Evolutionary conservation across 2,113 vertebrate genomes (phyloP), one percentile per base, ranked within the genome.

Genomic region (Lepus europaeus): DNA sequence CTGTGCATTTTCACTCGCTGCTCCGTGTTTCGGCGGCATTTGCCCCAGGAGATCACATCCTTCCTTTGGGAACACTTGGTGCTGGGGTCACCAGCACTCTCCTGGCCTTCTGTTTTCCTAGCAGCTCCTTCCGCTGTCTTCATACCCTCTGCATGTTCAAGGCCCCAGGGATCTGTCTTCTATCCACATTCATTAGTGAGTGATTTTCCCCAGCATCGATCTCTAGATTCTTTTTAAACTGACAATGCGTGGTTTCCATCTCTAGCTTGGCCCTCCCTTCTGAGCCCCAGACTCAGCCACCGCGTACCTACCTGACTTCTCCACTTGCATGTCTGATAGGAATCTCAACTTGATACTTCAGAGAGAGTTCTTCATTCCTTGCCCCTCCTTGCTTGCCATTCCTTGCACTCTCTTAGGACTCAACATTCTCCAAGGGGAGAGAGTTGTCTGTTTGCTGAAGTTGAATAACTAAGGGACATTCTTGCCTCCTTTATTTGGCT

Each of bases 1-100:
- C n/a, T 17, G 36, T 91, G n/a, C 63, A 17, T 78, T 89, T 95
- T 93, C 36, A 68, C 36, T 68, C 69, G 64, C 85, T 12, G 77
- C 89, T 87, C 92, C 78, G 27, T 49, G 9, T 90, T 72, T 90
- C 53, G 84, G 91, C 27, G 69, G 51, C 31, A 66, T 85, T 87
- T 92, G 61, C 76, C 66, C 27, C 86, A 87, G 12, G 78, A 84
- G 59, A 70, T 90, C n/a, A 82, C 20, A 83, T 3, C 5, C 4
- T 89, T 83, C 10, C 49, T 93, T 89, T 93, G 51, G 64, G 63
- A 92, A 78, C 33, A 70, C 17, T 51, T 53, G 63, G 56, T 59
- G 56, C 14, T 19, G 14, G 56, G 56, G 56, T 17, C 13, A 17
- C 56, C 56, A 20, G 56, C 56, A 66, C 70, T 79, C 7, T 20